These are phyloP conservation scores for Oxyura jamaicensis DNA, from an alignment of 2,113 vertebrate genomes.

Conservation along the genomic window DNA sequence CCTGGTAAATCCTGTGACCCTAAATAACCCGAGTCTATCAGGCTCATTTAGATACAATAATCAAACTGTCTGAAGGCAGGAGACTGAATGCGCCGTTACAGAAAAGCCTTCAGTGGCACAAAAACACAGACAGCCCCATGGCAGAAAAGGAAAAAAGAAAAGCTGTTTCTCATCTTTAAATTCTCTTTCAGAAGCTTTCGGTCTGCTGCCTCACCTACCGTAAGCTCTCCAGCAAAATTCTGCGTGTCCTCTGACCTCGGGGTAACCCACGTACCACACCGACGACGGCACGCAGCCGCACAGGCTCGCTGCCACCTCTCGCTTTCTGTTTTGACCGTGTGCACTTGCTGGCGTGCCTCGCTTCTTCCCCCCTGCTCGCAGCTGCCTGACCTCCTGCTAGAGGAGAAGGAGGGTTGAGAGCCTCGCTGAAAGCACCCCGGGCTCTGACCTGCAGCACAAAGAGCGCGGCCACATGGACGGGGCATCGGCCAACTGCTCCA, in stretches of 20 bases:
- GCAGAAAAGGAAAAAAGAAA: background rate
- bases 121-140: background rate
- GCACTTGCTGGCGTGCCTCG: background rate
- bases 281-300: background rate
- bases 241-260: background rate
- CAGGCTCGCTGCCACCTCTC: background rate
- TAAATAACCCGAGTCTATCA: conserved; percentile 12
- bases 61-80: background rate
- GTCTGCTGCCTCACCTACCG: background rate
- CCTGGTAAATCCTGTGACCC: conserved; percentile 37
- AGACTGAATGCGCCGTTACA: background rate
- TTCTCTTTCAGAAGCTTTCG: background rate
- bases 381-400: background rate
- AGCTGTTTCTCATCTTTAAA: background rate
- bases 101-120: background rate
- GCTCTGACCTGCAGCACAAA: accelerated
- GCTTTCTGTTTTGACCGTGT: conserved; percentile 13
- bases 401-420: background rate
- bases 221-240: background rate
- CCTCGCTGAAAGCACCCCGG: background rate
- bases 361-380: conserved; percentile 3
- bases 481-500: background rate
- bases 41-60: conserved; percentile 30
- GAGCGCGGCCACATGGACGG: background rate
- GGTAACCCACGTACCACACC: background rate